Base-by-base conservation (phyloP, 2,888 invertebrate species). In the Acanthosoma haemorrhoidale region DNA sequence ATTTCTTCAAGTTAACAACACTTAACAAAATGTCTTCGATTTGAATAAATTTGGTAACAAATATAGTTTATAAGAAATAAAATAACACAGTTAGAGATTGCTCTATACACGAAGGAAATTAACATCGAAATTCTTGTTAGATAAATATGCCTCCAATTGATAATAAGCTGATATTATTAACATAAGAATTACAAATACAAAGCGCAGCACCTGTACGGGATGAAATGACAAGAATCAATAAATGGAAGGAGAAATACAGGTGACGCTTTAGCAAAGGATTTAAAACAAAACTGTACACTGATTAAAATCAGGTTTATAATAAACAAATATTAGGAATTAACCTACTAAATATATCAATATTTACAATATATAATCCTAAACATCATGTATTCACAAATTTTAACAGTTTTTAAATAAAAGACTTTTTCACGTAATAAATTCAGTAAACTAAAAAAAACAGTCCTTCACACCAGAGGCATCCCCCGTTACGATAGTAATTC, bases 361-460 rank as follows among this genome's bases (percentile, higher is more conserved):
- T 61, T 61, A 61, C 61, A 61, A 61, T 61, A 61, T 61, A 61
- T 61, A 51, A 51, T 61, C 61, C 34, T 61, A 61, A 16, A 38
- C 36, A 61, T 36, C 51, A 25, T 61, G 21, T 61, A 61, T 61
- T 61, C 61, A 61, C 61, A 61, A 4, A 36, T 36, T 36, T 61
- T 21, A 61, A 61, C 61, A 61, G 16, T 61, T 32, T 59, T 32
- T 61, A 61, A 61, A 61, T 60, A 31, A 60, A 38, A 61, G 32
- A 60, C 15, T 16, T 29, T 34, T 61, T 61, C 61, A 61, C 61
- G 36, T 38, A 34, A 61, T 61, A 61, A 61, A 61, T 59, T 32
- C 4, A 32, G 29, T 51, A 34, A 51, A 67, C 34, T 67, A 67
- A 51, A n/a, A n/a, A n/a, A 67, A 67, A 67, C 57, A 67, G 43